Percentiles rank a stretch among this genome's conserved stretches.
These are phyloP conservation scores for Leucoptera coffeella DNA, from an alignment of 2,888 invertebrate genomes.

Conservation along the genomic window DNA sequence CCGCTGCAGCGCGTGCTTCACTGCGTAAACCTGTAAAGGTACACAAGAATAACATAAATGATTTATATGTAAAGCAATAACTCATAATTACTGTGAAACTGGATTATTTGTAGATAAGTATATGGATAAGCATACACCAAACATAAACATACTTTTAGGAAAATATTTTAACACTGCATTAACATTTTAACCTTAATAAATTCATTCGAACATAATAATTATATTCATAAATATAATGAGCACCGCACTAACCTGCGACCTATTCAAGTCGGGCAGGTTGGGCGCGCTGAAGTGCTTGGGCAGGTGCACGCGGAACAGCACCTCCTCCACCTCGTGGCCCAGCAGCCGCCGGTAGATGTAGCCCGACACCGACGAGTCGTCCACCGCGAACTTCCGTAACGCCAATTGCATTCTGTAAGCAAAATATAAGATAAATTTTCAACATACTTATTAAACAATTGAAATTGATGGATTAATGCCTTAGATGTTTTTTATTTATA, in stretches of 20 bases:
- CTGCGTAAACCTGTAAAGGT: conserved; percentile 77
- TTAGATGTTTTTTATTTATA: no score
- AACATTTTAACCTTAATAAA: no score
- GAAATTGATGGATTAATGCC: no score
- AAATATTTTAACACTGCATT: no score
- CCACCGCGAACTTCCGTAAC: conserved; percentile 90
- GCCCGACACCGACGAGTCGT: conserved; percentile 92
- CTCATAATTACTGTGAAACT: no score
- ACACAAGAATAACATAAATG: not conserved
- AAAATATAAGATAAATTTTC: conserved; percentile 5
- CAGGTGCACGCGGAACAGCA: conserved; percentile 82
- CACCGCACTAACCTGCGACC: conserved; percentile 87
- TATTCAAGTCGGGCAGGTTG: conserved; percentile 94
- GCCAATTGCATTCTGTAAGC: conserved; percentile 85
- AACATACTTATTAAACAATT: not conserved
- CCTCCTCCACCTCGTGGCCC: conserved; percentile 92
- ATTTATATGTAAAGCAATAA: not conserved
- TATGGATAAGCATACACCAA: no score
- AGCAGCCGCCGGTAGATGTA: conserved; percentile 96
- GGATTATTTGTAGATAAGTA: no score
- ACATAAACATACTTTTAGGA: no score
- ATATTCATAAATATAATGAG: no score
- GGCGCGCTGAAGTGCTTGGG: conserved; percentile 98
- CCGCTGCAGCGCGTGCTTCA: conserved; percentile 94
- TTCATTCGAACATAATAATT: no score